phyloP scores from a whole-genome alignment of 2,113 vertebrate genomes.

The Semicossyphus pulcher region DNA sequence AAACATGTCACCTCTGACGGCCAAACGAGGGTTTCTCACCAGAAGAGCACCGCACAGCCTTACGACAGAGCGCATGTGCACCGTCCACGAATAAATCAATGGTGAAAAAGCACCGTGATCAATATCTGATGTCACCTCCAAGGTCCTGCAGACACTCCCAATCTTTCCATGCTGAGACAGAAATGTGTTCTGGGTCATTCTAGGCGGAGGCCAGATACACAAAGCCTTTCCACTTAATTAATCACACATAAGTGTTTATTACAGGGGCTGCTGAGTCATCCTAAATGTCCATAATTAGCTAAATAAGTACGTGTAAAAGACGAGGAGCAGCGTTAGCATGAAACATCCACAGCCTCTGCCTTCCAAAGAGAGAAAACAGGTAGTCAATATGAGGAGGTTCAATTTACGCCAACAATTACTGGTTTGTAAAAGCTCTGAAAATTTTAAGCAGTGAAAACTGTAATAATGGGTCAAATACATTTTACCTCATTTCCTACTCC shows the following conservation, averaged over 20 bases:
- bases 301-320: slow-evolving; percentile 58
- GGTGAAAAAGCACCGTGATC: slow-evolving; percentile 14
- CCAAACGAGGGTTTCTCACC: background rate
- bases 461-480: background rate
- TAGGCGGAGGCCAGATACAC: slow-evolving; percentile 33
- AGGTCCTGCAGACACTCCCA: background rate
- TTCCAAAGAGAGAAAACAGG: background rate
- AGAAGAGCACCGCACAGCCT: background rate
- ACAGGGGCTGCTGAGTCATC: slow-evolving; percentile 50
- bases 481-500: background rate
- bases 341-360: background rate
- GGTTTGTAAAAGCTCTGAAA: background rate
- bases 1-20: slow-evolving; percentile 16
- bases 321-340: slow-evolving; percentile 1
- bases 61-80: background rate
- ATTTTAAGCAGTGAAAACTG: background rate
- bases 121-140: slow-evolving; percentile 21
- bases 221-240: slow-evolving; percentile 58
- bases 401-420: background rate
- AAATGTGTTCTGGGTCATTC: slow-evolving; percentile 40
- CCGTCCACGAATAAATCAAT: slow-evolving; percentile 12
- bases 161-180: slow-evolving; percentile 14
- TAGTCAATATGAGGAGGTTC: too few relatives aligned
- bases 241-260: slow-evolving; percentile 74
- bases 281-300: slow-evolving; percentile 45